Evolutionary conservation across 2,113 vertebrate genomes (phyloP).

Genomic region (Toxotes chatareus): DNA sequence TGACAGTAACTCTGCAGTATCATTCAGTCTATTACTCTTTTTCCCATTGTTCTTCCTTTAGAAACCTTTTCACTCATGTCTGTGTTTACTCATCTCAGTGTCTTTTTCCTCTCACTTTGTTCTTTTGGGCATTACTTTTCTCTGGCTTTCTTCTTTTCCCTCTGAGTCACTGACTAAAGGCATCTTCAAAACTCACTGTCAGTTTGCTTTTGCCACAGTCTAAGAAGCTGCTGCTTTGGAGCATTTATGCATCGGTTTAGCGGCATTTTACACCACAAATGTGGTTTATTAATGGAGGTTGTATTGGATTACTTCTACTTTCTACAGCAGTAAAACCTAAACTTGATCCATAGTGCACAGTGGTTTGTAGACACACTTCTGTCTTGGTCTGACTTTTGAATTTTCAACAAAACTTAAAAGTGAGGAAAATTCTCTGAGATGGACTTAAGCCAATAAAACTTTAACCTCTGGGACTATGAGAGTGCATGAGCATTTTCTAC

Average conservation of each 20-base stretch:
- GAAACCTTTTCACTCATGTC: constrained; percentile 27
- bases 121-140: constrained; percentile 23
- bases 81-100: constrained; percentile 28
- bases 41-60: neutral
- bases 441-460: constrained; percentile 22
- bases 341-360: neutral
- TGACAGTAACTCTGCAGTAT: constrained; percentile 29
- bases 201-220: constrained; percentile 9
- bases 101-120: constrained; percentile 30
- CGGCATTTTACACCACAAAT: neutral
- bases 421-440: neutral
- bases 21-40: constrained; percentile 27
- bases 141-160: neutral
- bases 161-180: constrained; percentile 17
- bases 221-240: neutral
- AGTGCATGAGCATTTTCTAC: neutral
- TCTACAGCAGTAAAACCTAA: neutral
- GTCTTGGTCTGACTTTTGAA: neutral
- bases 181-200: constrained; percentile 9
- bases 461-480: constrained; percentile 5
- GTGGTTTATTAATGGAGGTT: neutral
- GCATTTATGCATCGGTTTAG: neutral
- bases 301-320: neutral
- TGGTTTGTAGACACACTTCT: constrained; percentile 5
- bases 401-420: neutral